These are phyloP conservation scores for Sphaerodactylus townsendi DNA, from an alignment of 2,113 vertebrate genomes.

Conservation along the genomic window DNA sequence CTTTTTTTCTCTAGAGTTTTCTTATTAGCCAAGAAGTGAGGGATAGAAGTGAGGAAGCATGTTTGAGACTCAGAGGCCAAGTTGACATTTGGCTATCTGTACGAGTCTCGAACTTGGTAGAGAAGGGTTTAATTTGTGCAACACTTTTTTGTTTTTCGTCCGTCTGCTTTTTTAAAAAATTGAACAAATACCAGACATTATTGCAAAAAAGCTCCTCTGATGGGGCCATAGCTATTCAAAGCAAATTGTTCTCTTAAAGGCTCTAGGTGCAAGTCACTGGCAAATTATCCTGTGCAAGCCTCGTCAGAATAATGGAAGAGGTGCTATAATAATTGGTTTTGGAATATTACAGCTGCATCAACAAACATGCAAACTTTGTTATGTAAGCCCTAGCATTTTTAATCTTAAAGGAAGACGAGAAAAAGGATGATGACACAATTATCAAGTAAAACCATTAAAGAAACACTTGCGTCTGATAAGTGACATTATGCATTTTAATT, in stretches of 20 bases:
- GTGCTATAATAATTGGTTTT: background rate
- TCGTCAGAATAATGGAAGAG: background rate
- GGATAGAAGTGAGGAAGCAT: too few relatives aligned
- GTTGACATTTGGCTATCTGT: too few relatives aligned
- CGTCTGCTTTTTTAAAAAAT: background rate
- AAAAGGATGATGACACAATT: background rate
- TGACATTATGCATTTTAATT: constrained; percentile 38
- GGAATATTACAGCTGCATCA: background rate
- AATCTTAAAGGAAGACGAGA: background rate
- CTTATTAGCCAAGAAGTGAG: too few relatives aligned
- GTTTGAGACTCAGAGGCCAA: too few relatives aligned
- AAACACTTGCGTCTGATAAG: constrained; percentile 2
- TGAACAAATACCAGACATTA: background rate
- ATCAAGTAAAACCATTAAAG: constrained; percentile 10
- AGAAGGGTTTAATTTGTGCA: background rate
- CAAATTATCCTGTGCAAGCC: background rate
- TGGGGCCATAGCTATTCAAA: background rate
- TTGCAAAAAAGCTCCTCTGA: background rate
- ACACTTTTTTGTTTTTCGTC: background rate
- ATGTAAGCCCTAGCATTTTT: background rate
- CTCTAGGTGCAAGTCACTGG: background rate
- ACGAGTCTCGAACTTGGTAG: too few relatives aligned
- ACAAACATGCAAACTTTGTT: background rate
- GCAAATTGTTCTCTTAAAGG: constrained; percentile 7
- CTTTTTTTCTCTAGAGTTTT: too few relatives aligned